Percentiles rank a stretch among this genome's conserved stretches.
phyloP scores from a whole-genome alignment of 2,888 invertebrate species.

The Rhaphigaster nebulosa region DNA sequence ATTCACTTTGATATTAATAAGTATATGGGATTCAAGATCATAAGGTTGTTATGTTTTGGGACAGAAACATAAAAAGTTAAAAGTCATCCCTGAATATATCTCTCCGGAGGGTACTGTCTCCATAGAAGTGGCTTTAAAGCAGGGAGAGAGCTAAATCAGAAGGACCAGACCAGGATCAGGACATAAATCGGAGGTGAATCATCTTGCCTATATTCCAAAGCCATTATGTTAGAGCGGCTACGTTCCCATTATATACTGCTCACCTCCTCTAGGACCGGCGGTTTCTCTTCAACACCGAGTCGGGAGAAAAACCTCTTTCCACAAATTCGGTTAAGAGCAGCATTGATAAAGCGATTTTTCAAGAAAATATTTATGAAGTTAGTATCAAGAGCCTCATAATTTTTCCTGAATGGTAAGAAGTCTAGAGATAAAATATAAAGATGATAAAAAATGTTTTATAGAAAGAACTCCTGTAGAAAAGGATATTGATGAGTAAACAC shows the following conservation, averaged over 20 bases:
- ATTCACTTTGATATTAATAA: no score
- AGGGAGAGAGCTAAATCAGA: background rate
- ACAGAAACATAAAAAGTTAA: background rate
- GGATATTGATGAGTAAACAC: background rate
- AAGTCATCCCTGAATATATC: background rate
- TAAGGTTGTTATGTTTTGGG: no score
- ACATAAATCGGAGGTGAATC: slow-evolving; percentile 17
- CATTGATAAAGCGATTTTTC: background rate
- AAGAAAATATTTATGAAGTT: background rate
- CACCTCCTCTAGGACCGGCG: background rate
- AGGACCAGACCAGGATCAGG: background rate
- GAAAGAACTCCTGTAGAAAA: background rate
- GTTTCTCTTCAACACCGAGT: background rate
- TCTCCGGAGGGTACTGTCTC: background rate
- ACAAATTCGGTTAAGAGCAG: background rate
- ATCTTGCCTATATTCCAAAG: background rate
- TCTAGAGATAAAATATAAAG: background rate
- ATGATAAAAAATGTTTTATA: background rate
- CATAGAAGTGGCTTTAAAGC: background rate
- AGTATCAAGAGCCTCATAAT: background rate
- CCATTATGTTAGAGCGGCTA: background rate
- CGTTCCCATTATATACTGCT: background rate
- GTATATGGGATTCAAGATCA: no score
- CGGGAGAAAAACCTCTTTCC: background rate
- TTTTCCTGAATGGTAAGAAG: background rate